These are phyloP conservation scores for Archilochus colubris DNA, from an alignment of 2,113 vertebrate genomes.

Conservation along the genomic window DNA sequence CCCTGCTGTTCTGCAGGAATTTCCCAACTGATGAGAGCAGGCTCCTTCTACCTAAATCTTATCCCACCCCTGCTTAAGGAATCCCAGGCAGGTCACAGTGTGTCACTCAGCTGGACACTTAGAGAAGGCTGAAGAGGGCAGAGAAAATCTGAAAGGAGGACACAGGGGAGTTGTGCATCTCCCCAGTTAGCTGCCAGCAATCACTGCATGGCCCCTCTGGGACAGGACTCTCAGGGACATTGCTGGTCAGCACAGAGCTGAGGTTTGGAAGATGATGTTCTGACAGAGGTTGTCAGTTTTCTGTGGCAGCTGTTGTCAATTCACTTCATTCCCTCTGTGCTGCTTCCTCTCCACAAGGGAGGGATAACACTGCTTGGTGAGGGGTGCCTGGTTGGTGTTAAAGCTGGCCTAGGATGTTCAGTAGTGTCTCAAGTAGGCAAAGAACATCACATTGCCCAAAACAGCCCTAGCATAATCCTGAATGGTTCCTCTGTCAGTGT, in stretches of 20 bases:
- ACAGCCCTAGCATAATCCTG: background rate
- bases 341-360: background rate
- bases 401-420: background rate
- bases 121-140: background rate
- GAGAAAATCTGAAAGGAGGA: background rate
- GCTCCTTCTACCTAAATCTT: background rate
- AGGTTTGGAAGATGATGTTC: background rate
- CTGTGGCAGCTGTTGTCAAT: background rate
- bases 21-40: background rate
- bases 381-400: background rate
- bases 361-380: fast-evolving
- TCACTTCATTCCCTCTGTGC: background rate
- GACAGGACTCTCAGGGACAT: background rate
- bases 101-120: background rate
- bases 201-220: fast-evolving
- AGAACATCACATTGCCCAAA: background rate
- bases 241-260: background rate
- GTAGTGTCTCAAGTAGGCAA: background rate
- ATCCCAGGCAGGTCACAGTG: fast-evolving
- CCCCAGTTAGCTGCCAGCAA: background rate
- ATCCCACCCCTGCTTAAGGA: background rate
- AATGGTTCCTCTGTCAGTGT: background rate
- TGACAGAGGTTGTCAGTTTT: background rate
- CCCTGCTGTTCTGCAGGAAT: background rate
- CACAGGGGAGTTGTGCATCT: background rate